Percentiles rank a stretch among this genome's conserved stretches.
Conservation (phyloP, 1,140 invertebrate genomes). For the Scaptomyza hsui region DNA sequence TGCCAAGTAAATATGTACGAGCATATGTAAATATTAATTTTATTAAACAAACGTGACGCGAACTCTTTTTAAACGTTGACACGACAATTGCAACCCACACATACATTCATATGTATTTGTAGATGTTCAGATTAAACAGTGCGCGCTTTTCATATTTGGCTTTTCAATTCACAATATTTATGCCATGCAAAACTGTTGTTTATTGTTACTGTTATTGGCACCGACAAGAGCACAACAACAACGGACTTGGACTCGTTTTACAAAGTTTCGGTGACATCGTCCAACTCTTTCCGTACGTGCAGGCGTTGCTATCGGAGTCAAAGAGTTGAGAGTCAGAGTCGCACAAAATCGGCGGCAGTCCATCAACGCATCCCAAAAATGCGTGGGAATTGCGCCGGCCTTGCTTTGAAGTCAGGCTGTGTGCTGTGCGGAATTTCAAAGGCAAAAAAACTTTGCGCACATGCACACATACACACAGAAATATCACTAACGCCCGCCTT, state of each 20-base stretch:
- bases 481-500: not conserved
- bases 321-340: slow-evolving; percentile 4
- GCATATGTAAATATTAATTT: slow-evolving; percentile 83
- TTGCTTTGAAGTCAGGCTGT: slow-evolving; percentile 50
- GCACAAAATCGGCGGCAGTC: slow-evolving; percentile 37
- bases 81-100: slow-evolving; percentile 42
- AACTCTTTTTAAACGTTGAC: slow-evolving; percentile 61
- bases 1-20: slow-evolving; percentile 67
- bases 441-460: slow-evolving; percentile 33
- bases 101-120: not conserved
- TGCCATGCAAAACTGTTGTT: slow-evolving; percentile 52
- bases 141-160: slow-evolving; percentile 58
- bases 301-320: slow-evolving; percentile 4
- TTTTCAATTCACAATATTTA: slow-evolving; percentile 65
- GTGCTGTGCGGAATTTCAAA: slow-evolving; percentile 45
- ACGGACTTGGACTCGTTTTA: slow-evolving; percentile 26
- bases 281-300: slow-evolving; percentile 13
- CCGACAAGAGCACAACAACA: not conserved
- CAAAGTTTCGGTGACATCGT: slow-evolving; percentile 26
- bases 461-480: slow-evolving; percentile 7
- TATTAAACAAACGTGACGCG: slow-evolving; percentile 78
- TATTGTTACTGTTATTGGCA: slow-evolving; percentile 46
- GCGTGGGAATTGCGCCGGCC: slow-evolving; percentile 58
- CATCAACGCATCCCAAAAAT: slow-evolving; percentile 60
- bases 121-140: slow-evolving; percentile 27